Evolutionary conservation across 2,797 vertebrate species (phyloP), one percentile per base, ranked within the genome.

Genomic region (Pelodytes ibericus): DNA sequence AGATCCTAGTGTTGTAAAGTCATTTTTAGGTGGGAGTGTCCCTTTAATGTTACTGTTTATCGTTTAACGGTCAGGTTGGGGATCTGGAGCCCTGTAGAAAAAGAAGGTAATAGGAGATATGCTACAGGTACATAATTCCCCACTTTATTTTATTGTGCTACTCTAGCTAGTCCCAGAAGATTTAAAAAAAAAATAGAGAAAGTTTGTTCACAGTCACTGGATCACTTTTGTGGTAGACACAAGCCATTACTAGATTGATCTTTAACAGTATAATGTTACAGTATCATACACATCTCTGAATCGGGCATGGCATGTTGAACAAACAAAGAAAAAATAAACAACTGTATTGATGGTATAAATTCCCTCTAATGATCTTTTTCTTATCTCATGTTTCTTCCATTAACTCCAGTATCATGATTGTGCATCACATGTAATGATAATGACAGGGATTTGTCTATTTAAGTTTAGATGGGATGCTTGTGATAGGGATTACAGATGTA

Each of bases 351-450:
- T 44, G 57, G 41, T 18, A 72, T 61, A 72, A 72, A 79, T 68
- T 72, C 56, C 63, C 27, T 67, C 41, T 79, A 79, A 73, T 66
- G 76, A 79, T 79, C 70, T 72, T 62, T n/a, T 67, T 20, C 53
- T 78, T 65, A 59, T 79, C 76, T 72, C 57, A 53, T 53, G 49
- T 79, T 62, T 56, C 70, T 73, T 24, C 65, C 70, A 79, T 79
- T 79, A 73, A 67, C 24, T 30, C 29, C 8, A 39, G 36, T 47
- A 67, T 66, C 25, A 9, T 24, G 44, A 66, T 51, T 27, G 24
- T 63, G 41, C 24, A 18, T 72, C 30, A 9, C 22, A 58, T 27
- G 60, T 29, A 49, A 29, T 77, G 53, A 41, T 71, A 47, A 53
- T 16, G n/a, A 56, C 30, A 44, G 20, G 27, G 3, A 22, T 68